Evolutionary conservation across 2,113 vertebrate genomes (phyloP).

Genomic region (Bufo gargarizans): DNA sequence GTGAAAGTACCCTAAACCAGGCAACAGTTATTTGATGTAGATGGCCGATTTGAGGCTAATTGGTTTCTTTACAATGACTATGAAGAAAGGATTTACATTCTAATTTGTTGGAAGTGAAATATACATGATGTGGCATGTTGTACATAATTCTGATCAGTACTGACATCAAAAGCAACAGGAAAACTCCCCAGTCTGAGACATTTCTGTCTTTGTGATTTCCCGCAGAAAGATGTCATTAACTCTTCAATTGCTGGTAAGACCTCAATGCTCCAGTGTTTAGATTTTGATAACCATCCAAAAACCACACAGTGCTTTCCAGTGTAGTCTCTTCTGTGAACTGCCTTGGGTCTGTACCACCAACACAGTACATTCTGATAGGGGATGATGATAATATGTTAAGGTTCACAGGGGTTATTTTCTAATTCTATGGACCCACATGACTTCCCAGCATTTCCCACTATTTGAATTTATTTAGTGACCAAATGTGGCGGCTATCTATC

Average conservation of each 20-base stretch:
- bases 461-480: not conserved
- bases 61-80: too few species aligned
- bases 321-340: conserved; percentile 62
- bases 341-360: conserved; percentile 23
- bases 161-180: conserved; percentile 16
- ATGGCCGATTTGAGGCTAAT: too few species aligned
- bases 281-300: conserved; percentile 64
- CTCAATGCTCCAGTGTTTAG: conserved; percentile 61
- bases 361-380: not conserved
- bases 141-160: not conserved
- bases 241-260: conserved; percentile 57
- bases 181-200: not conserved
- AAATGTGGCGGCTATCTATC: not conserved
- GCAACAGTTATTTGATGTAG: not conserved
- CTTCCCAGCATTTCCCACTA: conserved; percentile 35
- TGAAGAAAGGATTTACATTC: too few species aligned
- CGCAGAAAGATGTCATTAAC: conserved; percentile 60
- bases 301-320: conserved; percentile 55
- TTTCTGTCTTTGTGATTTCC: conserved; percentile 50
- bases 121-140: not conserved
- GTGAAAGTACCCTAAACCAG: too few species aligned
- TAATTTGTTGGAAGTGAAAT: too few species aligned
- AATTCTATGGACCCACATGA: not conserved
- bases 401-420: conserved; percentile 33
- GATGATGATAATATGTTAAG: conserved; percentile 39